Evolutionary conservation across 2,888 invertebrate species (phyloP), one percentile per base, ranked within the genome.

Genomic region (Eupithecia subumbrata): DNA sequence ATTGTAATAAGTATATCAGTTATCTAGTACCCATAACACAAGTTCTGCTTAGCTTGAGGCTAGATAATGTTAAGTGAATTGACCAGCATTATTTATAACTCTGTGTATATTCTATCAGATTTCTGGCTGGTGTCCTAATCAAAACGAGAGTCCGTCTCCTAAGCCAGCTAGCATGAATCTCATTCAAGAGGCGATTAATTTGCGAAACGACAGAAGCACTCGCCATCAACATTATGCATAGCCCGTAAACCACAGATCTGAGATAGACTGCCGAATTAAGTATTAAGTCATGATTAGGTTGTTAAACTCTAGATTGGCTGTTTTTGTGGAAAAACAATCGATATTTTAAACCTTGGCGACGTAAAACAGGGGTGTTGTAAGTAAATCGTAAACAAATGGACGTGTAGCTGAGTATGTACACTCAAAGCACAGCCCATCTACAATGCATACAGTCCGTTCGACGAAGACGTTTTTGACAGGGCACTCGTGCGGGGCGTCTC

Each of bases 141-240:
- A 60, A n/a, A 60, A 22, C 60, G 25, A 25, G 25, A 60, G 25
- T 60, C 60, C 60, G 60, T 60, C 25, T 60, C 25, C 60, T 60
- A 25, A 25, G 25, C 25, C 60, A 60, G 60, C 14, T 25, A 25
- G 25, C 12, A 25, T 60, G 60, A 60, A 60, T 60, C 60, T 25
- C 25, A 60, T 60, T 60, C 60, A 60, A 60, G 25, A 5, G 60
- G 60, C 52, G 60, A 56, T 56, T 56, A 56, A 56, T 56, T 12
- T 22, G 56, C 5, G 56, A 56, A 60, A 60, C 60, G 60, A 60
- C 60, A 60, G 60, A 60, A 60, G 25, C 60, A 60, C 60, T 60
- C 60, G 60, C 60, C 25, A 60, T 60, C 22, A 60, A 60, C 60
- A 60, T 60, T 60, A 60, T 60, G 25, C 60, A 60, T 60, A 60